phyloP scores from a whole-genome alignment of 2,797 vertebrate genomes.

The Echeneis naucrates region DNA sequence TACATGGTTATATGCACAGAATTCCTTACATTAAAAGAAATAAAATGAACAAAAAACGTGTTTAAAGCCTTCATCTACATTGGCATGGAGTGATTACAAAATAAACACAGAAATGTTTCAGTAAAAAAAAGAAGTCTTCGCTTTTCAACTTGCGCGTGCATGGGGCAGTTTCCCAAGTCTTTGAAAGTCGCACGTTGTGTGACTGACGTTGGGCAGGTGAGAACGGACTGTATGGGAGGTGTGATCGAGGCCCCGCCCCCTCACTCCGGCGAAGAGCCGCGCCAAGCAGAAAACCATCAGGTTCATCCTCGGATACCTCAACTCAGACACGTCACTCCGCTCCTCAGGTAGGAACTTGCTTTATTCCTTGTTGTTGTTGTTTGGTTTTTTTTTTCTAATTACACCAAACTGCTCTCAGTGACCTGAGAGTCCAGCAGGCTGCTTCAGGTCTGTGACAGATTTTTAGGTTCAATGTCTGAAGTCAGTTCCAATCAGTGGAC shows the following conservation, averaged over 20 bases:
- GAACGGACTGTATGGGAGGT: background rate
- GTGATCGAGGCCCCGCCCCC: conserved; percentile 56
- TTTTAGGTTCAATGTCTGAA: no score
- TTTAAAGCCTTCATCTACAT: no score
- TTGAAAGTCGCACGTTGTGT: conserved; percentile 5
- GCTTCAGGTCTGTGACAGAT: no score
- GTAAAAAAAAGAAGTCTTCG: no score
- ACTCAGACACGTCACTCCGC: conserved; percentile 2
- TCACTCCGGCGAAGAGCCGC: background rate
- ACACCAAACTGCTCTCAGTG: background rate
- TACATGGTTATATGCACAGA: no score
- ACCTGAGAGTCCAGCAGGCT: background rate
- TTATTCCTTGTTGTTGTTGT: background rate
- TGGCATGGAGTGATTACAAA: no score
- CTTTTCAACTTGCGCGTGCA: no score
- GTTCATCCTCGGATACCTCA: conserved; percentile 28
- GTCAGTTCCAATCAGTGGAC: background rate
- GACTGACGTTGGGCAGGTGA: background rate
- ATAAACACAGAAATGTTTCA: no score
- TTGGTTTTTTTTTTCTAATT: background rate
- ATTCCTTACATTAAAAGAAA: no score
- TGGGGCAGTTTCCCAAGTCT: no score
- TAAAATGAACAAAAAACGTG: no score
- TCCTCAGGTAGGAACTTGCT: conserved; percentile 56
- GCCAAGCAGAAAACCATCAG: background rate